Base-by-base conservation (phyloP, 2,113 vertebrate genomes). In the Cinclus cinclus region DNA sequence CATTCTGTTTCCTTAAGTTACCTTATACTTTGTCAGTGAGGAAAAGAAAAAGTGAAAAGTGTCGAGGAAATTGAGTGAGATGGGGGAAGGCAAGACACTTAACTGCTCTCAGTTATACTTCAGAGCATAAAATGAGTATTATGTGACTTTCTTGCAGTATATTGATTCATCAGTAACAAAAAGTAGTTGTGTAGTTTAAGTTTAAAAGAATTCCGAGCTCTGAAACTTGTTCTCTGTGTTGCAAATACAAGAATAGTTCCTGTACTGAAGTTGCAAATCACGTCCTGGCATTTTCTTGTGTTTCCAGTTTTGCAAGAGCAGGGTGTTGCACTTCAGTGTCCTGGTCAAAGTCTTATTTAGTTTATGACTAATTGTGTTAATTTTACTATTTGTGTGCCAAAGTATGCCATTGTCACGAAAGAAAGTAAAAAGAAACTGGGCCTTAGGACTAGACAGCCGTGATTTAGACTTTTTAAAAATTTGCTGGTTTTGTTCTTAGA, bases 281-380 rank as follows among this genome's bases (percentile, higher is more conserved):
- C 21, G 27, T 47, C 77, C 44, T 83, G 47, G 56, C 56, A 13
- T 80, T 93, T 88, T 83, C 55, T 69, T 49, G 68, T 39, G 25
- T 87, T 95, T 94, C 85, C 75, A 81, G 85, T 88, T 95, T 70
- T 92, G 63, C 82, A 83, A 87, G 90, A 81, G 33, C 35, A 78
- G 75, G 28, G 47, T 63, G 39, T 95, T 94, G 52, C 18, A 24
- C 12, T 93, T 86, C 47, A 59, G 0, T 64, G 44, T 94, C 63
- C 53, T 87, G 75, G 42, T 80, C 76, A 80, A 71, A 92, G 28
- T 90, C 68, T 74, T 77, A 25, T 24, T 94, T 92, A 63, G 11
- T 25, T 88, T 77, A 49, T 95, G 82, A 90, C 28, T 91, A 63
- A 77, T 90, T 83, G 50, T 41, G 79, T 44, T 88, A 86, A 75